phyloP scores from a whole-genome alignment of 2,888 invertebrate genomes.

The Cephus runcator region DNA sequence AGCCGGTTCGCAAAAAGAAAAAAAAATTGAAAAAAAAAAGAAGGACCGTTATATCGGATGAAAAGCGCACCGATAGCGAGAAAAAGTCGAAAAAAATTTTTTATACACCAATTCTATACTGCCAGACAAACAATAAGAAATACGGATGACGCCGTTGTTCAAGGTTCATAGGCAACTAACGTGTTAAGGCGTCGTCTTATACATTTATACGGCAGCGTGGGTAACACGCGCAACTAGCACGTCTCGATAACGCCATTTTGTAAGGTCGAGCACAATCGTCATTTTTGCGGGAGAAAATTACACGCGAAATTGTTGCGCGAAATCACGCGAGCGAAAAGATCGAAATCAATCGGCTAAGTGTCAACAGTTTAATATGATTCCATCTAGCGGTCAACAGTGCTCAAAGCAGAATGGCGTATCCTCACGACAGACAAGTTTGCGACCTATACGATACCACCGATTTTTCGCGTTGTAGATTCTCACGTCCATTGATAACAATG shows the following conservation, averaged over 20 bases:
- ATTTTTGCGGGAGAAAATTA: not conserved
- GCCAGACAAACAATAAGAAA: slow-evolving; percentile 21
- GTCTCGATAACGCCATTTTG: not conserved
- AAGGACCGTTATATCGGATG: not conserved
- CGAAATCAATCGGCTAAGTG: not conserved
- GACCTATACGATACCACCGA: not conserved
- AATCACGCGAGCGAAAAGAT: not conserved
- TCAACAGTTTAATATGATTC: not conserved
- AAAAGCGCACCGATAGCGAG: slow-evolving; percentile 8
- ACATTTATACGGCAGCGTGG: not conserved
- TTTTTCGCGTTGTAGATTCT: not conserved
- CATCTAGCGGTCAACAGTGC: not conserved
- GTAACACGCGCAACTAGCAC: not conserved
- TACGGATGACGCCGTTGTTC: slow-evolving; percentile 20
- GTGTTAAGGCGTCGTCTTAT: not conserved
- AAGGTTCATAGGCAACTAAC: slow-evolving; percentile 20
- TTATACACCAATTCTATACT: slow-evolving; percentile 34
- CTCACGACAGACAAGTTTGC: not conserved
- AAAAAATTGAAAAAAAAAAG: slow-evolving; percentile 9
- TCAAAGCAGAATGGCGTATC: not conserved
- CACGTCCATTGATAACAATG: not conserved
- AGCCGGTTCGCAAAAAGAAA: slow-evolving; percentile 22
- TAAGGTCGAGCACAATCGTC: not conserved
- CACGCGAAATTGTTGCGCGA: not conserved
- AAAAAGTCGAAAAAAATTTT: slow-evolving; percentile 17